Evolutionary conservation across 2,888 invertebrate genomes (phyloP).

Genomic region (Ganaspis brasiliensis): DNA sequence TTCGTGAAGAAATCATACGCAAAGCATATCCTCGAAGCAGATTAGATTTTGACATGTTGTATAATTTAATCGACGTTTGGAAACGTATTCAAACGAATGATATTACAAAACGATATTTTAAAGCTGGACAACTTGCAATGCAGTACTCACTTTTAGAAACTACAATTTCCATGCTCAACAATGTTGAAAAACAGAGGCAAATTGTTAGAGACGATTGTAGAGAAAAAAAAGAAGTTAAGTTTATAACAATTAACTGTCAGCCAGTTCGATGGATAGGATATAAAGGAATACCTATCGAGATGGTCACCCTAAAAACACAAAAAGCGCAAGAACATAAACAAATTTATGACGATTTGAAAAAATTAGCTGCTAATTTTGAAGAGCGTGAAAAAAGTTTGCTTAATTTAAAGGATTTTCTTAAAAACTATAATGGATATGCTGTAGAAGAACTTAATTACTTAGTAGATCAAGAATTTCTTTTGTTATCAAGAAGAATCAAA

Average conservation of each 20-base stretch:
- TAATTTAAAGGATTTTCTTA: conserved; percentile 81
- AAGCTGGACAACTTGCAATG: conserved; percentile 87
- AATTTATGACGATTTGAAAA: conserved; percentile 86
- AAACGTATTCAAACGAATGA: conserved; percentile 85
- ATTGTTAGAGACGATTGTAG: conserved; percentile 84
- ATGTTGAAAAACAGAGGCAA: conserved; percentile 86
- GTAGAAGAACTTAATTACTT: conserved; percentile 84
- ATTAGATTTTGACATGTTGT: conserved; percentile 89
- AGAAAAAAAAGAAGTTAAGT: conserved; percentile 84
- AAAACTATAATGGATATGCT: conserved; percentile 83
- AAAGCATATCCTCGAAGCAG: conserved; percentile 87
- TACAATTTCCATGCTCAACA: conserved; percentile 86
- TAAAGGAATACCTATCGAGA: conserved; percentile 86
- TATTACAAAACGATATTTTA: conserved; percentile 85
- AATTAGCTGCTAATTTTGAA: conserved; percentile 83
- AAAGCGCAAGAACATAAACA: conserved; percentile 88
- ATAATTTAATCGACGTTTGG: conserved; percentile 87
- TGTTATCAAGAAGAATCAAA: conserved; percentile 85
- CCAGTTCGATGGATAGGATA: conserved; percentile 90
- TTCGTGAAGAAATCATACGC: conserved; percentile 83
- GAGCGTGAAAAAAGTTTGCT: conserved; percentile 87
- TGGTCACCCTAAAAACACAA: conserved; percentile 92
- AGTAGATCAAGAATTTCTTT: conserved; percentile 87
- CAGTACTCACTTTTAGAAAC: conserved; percentile 86
- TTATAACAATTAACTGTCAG: conserved; percentile 86